A percentile compares a stretch with the other conserved stretches of the same genome.
These are phyloP conservation scores for Heliconius nattereri DNA, from an alignment of 1,140 invertebrate genomes.

Conservation along the genomic window DNA sequence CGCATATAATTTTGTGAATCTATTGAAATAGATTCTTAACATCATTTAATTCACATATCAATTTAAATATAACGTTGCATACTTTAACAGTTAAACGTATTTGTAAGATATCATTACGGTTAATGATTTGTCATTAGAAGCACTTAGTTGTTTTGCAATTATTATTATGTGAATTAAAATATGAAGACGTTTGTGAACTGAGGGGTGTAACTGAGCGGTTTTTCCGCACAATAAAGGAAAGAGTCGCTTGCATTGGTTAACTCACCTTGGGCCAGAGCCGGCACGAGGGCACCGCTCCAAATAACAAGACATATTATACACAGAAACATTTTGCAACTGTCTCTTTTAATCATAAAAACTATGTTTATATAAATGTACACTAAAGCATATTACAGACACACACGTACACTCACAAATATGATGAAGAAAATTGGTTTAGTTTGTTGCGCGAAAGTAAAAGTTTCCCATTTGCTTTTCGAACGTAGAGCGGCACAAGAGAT, in stretches of 20 bases:
- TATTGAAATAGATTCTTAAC: not conserved
- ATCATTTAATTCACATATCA: not conserved
- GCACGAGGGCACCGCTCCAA: slow-evolving; percentile 68
- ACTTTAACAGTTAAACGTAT: not conserved
- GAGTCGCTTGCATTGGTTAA: slow-evolving; percentile 62
- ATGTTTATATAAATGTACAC: slow-evolving; percentile 49
- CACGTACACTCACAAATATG: slow-evolving; percentile 51
- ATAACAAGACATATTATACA: slow-evolving; percentile 62
- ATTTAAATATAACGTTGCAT: too few species aligned
- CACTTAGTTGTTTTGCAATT: not conserved
- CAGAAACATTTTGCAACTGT: slow-evolving; percentile 71
- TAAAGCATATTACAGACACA: slow-evolving; percentile 59
- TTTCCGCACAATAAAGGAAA: slow-evolving; percentile 57
- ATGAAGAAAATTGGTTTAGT: slow-evolving; percentile 41
- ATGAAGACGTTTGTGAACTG: not conserved
- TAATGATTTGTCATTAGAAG: not conserved
- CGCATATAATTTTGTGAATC: not conserved
- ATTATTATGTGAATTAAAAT: not conserved
- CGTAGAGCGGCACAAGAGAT: slow-evolving; percentile 41
- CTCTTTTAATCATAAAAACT: slow-evolving; percentile 50
- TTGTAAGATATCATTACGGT: not conserved
- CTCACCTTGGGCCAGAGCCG: slow-evolving; percentile 72
- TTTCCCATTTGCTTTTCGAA: slow-evolving; percentile 56
- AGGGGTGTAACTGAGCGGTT: slow-evolving; percentile 24
- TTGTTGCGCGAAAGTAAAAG: slow-evolving; percentile 70